phyloP scores from a whole-genome alignment of 2,888 invertebrate species.

The Conchocele bisecta region DNA sequence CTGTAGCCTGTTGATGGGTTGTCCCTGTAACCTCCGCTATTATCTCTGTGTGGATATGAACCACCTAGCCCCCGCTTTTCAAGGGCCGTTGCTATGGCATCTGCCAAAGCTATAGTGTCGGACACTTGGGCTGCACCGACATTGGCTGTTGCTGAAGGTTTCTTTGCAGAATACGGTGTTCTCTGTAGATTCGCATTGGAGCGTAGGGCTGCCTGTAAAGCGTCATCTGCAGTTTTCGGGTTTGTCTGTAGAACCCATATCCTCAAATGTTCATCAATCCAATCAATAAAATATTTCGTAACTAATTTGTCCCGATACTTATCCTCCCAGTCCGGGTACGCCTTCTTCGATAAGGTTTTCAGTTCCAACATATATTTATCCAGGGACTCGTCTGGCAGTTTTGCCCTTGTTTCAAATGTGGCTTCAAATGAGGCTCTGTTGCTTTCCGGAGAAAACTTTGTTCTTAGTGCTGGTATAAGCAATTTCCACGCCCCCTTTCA shows the following conservation, averaged over 20 bases:
- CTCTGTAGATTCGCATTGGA: not conserved
- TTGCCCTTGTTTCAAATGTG: not conserved
- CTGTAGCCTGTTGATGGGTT: too few relatives aligned
- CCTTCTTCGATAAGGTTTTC: not conserved
- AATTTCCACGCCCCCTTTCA: not conserved
- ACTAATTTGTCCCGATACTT: conserved; percentile 2
- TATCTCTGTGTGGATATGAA: too few relatives aligned
- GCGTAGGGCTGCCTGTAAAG: conserved; percentile 3
- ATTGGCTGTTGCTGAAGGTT: too few relatives aligned
- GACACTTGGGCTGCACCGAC: too few relatives aligned
- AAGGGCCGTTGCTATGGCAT: not conserved
- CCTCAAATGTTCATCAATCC: conserved; percentile 1
- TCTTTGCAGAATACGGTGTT: not conserved
- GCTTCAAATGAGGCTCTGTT: conserved; percentile 1
- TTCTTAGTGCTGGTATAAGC: not conserved
- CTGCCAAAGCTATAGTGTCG: conserved; percentile 1
- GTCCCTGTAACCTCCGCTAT: too few relatives aligned
- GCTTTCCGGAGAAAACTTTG: not conserved
- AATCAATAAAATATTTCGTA: conserved; percentile 10
- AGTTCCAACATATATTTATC: conserved; percentile 4
- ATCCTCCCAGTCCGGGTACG: conserved; percentile 5
- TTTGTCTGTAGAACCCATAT: conserved; percentile 14
- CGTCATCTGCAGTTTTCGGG: conserved; percentile 7
- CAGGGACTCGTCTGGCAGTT: not conserved
- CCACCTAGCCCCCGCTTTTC: not conserved